Percentiles rank a stretch among this genome's conserved stretches.
phyloP scores from a whole-genome alignment of 2,888 invertebrate genomes.

The Agrilus biguttatus region DNA sequence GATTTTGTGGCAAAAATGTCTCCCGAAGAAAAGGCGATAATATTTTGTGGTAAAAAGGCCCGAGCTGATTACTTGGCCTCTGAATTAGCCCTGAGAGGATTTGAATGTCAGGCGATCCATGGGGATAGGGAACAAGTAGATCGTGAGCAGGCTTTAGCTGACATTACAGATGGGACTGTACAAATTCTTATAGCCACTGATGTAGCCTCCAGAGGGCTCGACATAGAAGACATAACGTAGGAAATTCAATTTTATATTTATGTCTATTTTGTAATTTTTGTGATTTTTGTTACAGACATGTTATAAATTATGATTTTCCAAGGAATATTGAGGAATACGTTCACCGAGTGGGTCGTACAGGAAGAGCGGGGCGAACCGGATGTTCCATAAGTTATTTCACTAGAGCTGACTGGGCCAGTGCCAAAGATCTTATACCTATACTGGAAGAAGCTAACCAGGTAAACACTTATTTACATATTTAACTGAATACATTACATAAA shows the following conservation, averaged over 20 bases:
- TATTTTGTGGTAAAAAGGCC: slow-evolving; percentile 81
- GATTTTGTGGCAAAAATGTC: slow-evolving; percentile 58
- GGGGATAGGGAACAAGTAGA: slow-evolving; percentile 70
- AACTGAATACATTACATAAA: too few species aligned
- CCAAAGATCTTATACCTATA: slow-evolving; percentile 68
- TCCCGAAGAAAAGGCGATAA: slow-evolving; percentile 68
- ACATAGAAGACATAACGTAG: slow-evolving; percentile 74
- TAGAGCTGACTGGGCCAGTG: slow-evolving; percentile 67
- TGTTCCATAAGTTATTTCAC: slow-evolving; percentile 72
- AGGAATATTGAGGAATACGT: slow-evolving; percentile 91
- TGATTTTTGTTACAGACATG: slow-evolving; percentile 40
- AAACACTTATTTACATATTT: slow-evolving; percentile 5
- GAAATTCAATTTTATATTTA: slow-evolving; percentile 11
- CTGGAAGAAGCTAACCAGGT: slow-evolving; percentile 72
- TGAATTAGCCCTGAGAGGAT: slow-evolving; percentile 56
- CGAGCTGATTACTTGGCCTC: slow-evolving; percentile 72
- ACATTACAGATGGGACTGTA: slow-evolving; percentile 65
- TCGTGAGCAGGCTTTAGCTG: slow-evolving; percentile 68
- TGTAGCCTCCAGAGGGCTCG: slow-evolving; percentile 87
- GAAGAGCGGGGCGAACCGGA: slow-evolving; percentile 78
- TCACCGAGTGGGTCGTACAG: slow-evolving; percentile 90
- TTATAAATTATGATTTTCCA: slow-evolving; percentile 88
- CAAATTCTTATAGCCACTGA: slow-evolving; percentile 86
- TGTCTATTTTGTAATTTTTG: background rate
- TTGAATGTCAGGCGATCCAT: slow-evolving; percentile 69